A percentile compares a stretch with the other conserved stretches of the same genome.
phyloP scores from a whole-genome alignment of 2,797 vertebrate genomes.

The Melanotaenia boesemani region DNA sequence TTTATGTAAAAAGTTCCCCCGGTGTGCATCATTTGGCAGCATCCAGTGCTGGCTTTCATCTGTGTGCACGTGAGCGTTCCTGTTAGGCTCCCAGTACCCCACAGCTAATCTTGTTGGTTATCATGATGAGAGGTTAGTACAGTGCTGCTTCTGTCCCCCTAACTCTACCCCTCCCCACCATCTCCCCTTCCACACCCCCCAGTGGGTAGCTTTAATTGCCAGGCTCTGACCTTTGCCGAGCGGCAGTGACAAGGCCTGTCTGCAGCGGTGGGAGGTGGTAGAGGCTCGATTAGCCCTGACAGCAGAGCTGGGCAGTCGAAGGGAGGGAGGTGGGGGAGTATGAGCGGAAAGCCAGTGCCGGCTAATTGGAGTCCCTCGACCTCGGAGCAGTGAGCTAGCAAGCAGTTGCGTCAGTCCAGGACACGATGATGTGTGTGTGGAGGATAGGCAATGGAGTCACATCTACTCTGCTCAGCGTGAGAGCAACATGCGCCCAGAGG shows the following conservation, averaged over 20 bases:
- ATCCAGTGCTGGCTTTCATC: slow-evolving; percentile 22
- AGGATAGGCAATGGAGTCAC: slow-evolving; percentile 25
- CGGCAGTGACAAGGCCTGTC: slow-evolving; percentile 81
- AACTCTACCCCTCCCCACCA: not conserved
- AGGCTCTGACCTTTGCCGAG: slow-evolving; percentile 84
- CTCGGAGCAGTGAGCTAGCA: slow-evolving; percentile 60
- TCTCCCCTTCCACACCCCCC: slow-evolving; percentile 48
- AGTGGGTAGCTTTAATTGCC: slow-evolving; percentile 85
- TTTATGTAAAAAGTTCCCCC: slow-evolving; percentile 3
- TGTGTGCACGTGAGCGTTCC: not conserved
- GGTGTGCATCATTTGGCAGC: slow-evolving; percentile 4
- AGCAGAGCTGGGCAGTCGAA: slow-evolving; percentile 55
- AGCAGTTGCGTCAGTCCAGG: slow-evolving; percentile 50
- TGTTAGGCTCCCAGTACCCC: slow-evolving; percentile 52
- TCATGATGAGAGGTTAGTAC: slow-evolving; percentile 73
- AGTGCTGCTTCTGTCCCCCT: slow-evolving; percentile 51
- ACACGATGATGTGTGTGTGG: slow-evolving; percentile 29
- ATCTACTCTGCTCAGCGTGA: slow-evolving; percentile 30
- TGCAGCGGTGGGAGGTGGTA: slow-evolving; percentile 79
- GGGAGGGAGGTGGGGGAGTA: slow-evolving; percentile 16
- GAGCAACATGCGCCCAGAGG: slow-evolving; percentile 2
- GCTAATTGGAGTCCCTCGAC: slow-evolving; percentile 75
- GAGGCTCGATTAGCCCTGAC: slow-evolving; percentile 83
- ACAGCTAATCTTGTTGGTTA: slow-evolving; percentile 63
- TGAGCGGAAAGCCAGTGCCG: slow-evolving; percentile 36